phyloP scores from a whole-genome alignment of 2,888 invertebrate species.

The Pherbina coryleti region DNA sequence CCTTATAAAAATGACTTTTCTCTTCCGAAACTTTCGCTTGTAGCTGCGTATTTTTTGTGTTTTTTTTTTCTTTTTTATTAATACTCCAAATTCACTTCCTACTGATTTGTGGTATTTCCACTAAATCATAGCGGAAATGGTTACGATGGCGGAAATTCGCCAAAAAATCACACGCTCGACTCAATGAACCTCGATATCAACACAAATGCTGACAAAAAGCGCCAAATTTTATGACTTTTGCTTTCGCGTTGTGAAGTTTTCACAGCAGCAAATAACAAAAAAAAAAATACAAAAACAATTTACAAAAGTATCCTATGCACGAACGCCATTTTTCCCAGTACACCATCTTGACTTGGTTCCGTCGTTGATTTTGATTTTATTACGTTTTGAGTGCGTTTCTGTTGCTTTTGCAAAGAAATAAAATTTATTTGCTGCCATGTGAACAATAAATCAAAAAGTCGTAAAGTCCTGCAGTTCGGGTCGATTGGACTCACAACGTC shows the following conservation, averaged over 20 bases:
- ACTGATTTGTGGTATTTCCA: background rate
- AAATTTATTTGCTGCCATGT: slow-evolving; percentile 43
- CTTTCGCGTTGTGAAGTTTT: background rate
- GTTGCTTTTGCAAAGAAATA: slow-evolving; percentile 18
- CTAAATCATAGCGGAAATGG: slow-evolving; percentile 8
- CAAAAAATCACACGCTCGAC: slow-evolving; percentile 4
- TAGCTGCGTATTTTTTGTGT: too few relatives aligned
- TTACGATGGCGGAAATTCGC: background rate
- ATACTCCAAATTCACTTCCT: background rate
- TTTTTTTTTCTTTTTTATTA: background rate
- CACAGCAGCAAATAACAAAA: background rate
- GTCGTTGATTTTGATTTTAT: slow-evolving; percentile 34
- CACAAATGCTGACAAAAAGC: background rate
- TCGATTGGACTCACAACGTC: background rate
- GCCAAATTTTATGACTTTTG: slow-evolving; percentile 26
- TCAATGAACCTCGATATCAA: background rate
- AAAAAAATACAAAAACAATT: background rate
- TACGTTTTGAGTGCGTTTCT: slow-evolving; percentile 20
- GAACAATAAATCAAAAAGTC: slow-evolving; percentile 42
- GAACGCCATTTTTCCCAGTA: background rate
- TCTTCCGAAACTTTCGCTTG: too few relatives aligned
- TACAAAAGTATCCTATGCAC: background rate
- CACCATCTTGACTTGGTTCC: background rate
- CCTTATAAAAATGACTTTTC: too few relatives aligned
- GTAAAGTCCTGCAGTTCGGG: slow-evolving; percentile 21